Conservation (phyloP, 1,140 invertebrate genomes). For the Mamestra configurata region DNA sequence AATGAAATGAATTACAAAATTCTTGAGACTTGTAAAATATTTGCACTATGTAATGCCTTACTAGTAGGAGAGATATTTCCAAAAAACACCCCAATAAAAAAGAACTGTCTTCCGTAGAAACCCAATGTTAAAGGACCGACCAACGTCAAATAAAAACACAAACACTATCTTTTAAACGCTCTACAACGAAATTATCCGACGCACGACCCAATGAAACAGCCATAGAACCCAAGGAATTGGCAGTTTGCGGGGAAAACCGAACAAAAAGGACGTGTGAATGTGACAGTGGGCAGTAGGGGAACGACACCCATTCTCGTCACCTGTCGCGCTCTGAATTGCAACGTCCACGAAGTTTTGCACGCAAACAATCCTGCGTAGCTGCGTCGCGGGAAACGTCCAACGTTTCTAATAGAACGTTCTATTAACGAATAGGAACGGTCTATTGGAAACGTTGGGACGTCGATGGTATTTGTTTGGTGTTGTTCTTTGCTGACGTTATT, state of each 20-base stretch:
- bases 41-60: too few species aligned
- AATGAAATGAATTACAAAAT: not conserved
- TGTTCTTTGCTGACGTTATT: not conserved
- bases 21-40: too few species aligned
- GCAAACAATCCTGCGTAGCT: constrained; percentile 46
- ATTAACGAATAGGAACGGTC: constrained; percentile 3
- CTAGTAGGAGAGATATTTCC: not conserved
- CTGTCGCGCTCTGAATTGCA: constrained; percentile 62
- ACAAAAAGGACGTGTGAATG: constrained; percentile 63
- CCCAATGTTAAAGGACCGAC: not conserved
- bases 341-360: constrained; percentile 54
- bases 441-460: not conserved
- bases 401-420: too few species aligned
- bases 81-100: not conserved
- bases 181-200: constrained; percentile 21
- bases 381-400: not conserved
- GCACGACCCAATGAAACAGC: constrained; percentile 17
- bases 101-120: not conserved
- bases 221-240: constrained; percentile 42
- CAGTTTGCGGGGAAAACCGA: constrained; percentile 57
- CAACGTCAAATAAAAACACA: constrained; percentile 4
- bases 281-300: constrained; percentile 60
- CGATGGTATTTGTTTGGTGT: not conserved
- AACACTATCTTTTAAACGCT: constrained; percentile 1
- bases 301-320: constrained; percentile 61